A percentile compares a stretch with the other conserved stretches of the same genome.
Evolutionary conservation across 2,888 invertebrate genomes (phyloP).

Genomic region (Danaus chrysippus): DNA sequence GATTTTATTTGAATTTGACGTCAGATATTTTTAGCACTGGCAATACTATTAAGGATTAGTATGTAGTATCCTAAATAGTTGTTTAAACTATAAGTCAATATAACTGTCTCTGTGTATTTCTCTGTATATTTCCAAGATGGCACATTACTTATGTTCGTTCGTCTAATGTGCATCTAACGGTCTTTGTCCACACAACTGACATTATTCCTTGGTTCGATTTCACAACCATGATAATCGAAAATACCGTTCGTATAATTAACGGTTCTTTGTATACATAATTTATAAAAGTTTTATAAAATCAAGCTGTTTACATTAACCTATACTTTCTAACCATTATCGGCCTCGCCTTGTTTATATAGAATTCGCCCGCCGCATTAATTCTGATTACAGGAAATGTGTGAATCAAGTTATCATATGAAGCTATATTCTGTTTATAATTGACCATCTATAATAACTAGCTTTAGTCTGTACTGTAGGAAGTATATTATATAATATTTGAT

Average conservation of each 20-base stretch:
- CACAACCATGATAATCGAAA: slow-evolving; percentile 26
- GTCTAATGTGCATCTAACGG: slow-evolving; percentile 34
- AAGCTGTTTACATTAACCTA: slow-evolving; percentile 18
- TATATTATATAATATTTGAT: neutral
- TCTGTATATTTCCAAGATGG: slow-evolving; percentile 2
- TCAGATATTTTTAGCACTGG: no score
- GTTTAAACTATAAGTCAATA: slow-evolving; percentile 7
- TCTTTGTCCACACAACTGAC: slow-evolving; percentile 31
- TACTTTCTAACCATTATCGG: slow-evolving; percentile 34
- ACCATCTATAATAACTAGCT: neutral
- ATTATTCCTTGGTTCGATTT: slow-evolving; percentile 21
- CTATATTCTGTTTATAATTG: neutral
- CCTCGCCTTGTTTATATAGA: slow-evolving; percentile 28
- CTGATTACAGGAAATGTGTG: neutral
- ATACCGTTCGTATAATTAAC: slow-evolving; percentile 28
- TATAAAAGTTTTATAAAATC: slow-evolving; percentile 19
- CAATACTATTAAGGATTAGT: no score
- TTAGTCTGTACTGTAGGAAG: neutral
- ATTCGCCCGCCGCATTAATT: slow-evolving; percentile 20
- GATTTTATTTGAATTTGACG: no score
- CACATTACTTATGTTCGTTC: slow-evolving; percentile 2
- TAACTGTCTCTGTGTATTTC: slow-evolving; percentile 6
- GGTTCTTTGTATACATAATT: slow-evolving; percentile 28
- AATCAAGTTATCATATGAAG: no score
- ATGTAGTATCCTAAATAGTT: neutral